These are phyloP conservation scores for Myiopsitta monachus DNA, from an alignment of 2,113 vertebrate species.

Conservation along the genomic window DNA sequence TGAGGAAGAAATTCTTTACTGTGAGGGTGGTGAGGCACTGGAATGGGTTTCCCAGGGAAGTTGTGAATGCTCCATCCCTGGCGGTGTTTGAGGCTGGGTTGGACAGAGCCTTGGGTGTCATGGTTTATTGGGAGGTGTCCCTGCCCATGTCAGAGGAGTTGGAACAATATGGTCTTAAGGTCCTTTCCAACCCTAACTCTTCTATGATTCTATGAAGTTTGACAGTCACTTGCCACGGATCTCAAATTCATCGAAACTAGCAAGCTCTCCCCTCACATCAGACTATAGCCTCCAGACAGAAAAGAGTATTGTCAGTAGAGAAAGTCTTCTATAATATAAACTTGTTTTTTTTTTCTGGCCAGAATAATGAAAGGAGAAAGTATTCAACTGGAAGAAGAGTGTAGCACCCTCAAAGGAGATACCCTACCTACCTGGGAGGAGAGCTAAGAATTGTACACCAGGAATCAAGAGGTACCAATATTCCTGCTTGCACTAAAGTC, in stretches of 20 bases:
- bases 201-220: neutral
- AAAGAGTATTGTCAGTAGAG: neutral
- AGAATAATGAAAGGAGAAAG: neutral
- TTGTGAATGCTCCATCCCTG: too few species aligned
- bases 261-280: neutral
- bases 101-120: too few species aligned
- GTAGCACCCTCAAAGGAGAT: neutral
- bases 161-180: too few species aligned
- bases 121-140: too few species aligned
- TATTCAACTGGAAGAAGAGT: neutral
- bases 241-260: neutral
- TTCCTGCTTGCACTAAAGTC: neutral
- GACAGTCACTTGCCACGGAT: neutral
- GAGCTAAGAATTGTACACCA: neutral
- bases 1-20: too few species aligned
- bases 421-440: neutral
- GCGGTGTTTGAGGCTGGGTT: too few species aligned
- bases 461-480: neutral
- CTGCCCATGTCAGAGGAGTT: too few species aligned
- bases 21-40: too few species aligned
- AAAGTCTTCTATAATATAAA: neutral
- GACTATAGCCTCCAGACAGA: neutral
- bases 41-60: too few species aligned
- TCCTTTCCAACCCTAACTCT: too few species aligned
- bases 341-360: neutral